phyloP scores from a whole-genome alignment of 2,113 vertebrate species.

The Mandrillus leucophaeus region DNA sequence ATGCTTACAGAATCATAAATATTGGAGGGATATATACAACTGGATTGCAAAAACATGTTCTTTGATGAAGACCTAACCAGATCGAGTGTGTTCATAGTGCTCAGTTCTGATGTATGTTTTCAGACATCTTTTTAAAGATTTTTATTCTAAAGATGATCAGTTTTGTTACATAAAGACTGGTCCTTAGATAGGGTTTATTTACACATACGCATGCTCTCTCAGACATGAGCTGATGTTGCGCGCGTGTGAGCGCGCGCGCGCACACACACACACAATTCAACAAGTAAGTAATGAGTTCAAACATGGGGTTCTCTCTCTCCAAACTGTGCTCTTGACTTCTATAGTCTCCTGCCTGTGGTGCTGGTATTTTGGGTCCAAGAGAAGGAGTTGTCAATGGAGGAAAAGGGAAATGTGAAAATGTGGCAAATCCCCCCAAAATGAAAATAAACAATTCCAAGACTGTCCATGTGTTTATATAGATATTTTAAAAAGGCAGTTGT shows the following conservation, averaged over 20 bases:
- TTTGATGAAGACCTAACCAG: conserved; percentile 12
- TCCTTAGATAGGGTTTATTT: background rate
- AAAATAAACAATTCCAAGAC: background rate
- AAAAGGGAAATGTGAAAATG: conserved; percentile 10
- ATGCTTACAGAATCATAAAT: conserved; percentile 2
- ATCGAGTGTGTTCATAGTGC: background rate
- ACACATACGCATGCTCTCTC: background rate
- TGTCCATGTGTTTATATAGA: background rate
- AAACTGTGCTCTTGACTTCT: background rate
- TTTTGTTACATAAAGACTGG: background rate
- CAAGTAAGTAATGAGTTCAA: background rate
- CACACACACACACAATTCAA: background rate
- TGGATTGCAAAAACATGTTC: conserved; percentile 24
- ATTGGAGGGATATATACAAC: background rate
- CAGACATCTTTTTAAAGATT: background rate
- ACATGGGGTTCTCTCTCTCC: background rate
- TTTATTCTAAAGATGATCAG: conserved; percentile 25
- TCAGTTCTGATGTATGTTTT: conserved; percentile 47
- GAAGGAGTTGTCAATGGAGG: conserved; percentile 21
- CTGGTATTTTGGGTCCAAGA: conserved; percentile 17
- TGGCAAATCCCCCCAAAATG: background rate
- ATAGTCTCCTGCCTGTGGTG: background rate
- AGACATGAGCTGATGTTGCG: background rate
- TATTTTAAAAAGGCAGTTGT: background rate
- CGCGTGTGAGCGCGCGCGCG: background rate